phyloP scores from a whole-genome alignment of 2,888 invertebrate genomes.

The Lepidocyrtoides sp. region DNA sequence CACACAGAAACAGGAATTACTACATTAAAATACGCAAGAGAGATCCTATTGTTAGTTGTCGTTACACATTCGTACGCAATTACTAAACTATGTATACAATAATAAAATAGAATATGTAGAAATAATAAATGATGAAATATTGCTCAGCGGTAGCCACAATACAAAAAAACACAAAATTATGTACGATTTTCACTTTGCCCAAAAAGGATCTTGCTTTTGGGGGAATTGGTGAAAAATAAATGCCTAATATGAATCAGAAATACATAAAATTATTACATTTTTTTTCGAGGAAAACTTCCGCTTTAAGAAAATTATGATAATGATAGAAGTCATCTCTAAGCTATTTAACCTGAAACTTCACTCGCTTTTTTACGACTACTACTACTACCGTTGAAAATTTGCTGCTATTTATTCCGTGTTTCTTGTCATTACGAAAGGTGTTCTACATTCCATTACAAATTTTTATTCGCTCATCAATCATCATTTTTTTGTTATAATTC shows the following conservation, averaged over 20 bases:
- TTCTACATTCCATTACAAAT: slow-evolving; percentile 28
- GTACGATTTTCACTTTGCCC: background rate
- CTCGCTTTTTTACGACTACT: too few relatives aligned
- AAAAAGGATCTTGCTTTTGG: background rate
- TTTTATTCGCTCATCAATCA: slow-evolving; percentile 8
- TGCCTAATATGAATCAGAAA: too few relatives aligned
- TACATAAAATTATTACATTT: too few relatives aligned
- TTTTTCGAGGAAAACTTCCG: slow-evolving; percentile 16
- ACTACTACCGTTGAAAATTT: background rate
- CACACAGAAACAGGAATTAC: background rate
- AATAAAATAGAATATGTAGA: background rate
- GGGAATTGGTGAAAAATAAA: slow-evolving; percentile 6
- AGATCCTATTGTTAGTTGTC: slow-evolving; percentile 3
- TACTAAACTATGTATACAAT: background rate
- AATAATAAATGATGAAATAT: background rate
- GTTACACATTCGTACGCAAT: slow-evolving; percentile 16
- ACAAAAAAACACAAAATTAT: background rate
- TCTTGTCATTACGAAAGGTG: background rate
- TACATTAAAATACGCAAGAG: too few relatives aligned
- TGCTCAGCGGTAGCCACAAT: background rate
- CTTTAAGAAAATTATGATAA: background rate
- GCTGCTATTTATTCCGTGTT: slow-evolving; percentile 1
- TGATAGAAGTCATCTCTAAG: background rate
- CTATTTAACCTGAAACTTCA: slow-evolving; percentile 8
- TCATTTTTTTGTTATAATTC: background rate